phyloP scores from a whole-genome alignment of 2,888 invertebrate genomes.

The Archips xylosteana region DNA sequence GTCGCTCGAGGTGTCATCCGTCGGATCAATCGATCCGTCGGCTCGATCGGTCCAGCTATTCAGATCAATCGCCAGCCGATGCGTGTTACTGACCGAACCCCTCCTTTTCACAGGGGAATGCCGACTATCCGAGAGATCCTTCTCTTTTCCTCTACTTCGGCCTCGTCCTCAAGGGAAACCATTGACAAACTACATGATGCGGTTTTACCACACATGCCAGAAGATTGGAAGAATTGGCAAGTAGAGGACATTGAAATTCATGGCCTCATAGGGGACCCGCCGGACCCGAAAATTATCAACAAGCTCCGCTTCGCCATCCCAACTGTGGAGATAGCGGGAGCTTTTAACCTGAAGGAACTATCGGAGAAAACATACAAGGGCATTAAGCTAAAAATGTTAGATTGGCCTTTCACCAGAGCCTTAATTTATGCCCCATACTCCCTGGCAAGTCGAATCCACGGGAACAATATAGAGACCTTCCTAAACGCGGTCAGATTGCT shows the following conservation, averaged over 20 bases:
- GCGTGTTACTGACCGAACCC: neutral
- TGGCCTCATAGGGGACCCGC: constrained; percentile 1
- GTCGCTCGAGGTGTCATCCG: too few species aligned
- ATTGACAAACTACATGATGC: neutral
- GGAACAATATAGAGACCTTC: neutral
- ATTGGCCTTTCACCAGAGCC: constrained; percentile 9
- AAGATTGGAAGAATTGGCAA: constrained; percentile 1
- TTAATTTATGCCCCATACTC: neutral
- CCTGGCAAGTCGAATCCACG: neutral
- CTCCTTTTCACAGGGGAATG: neutral
- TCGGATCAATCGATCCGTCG: too few species aligned
- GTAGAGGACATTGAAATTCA: neutral
- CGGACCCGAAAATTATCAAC: constrained; percentile 4
- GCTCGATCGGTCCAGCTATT: too few species aligned
- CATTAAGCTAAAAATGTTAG: constrained; percentile 7
- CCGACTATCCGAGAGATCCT: constrained; percentile 1
- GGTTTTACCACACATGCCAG: neutral
- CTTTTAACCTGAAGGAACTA: neutral
- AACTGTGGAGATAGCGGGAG: too few species aligned
- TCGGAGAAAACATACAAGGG: neutral
- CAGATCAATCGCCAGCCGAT: too few species aligned
- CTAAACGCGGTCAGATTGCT: neutral
- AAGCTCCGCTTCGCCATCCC: neutral
- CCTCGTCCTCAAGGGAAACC: neutral
- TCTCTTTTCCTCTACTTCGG: neutral